A percentile compares a stretch with the other conserved stretches of the same genome.
phyloP scores from a whole-genome alignment of 2,113 vertebrate genomes.

The Tichodroma muraria region DNA sequence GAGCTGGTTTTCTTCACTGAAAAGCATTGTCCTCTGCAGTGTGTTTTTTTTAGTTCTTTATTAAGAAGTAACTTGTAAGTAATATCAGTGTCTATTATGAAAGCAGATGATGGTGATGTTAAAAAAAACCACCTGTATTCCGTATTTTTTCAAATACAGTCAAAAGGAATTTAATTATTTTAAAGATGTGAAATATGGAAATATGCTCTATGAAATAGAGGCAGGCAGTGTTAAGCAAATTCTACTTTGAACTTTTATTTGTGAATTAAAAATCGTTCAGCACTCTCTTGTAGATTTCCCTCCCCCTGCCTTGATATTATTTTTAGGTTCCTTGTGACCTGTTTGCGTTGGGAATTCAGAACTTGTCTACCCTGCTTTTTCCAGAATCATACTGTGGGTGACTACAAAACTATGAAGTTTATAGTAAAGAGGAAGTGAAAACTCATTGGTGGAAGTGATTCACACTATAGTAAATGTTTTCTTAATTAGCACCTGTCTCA shows the following conservation, averaged over 20 bases:
- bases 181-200: background rate
- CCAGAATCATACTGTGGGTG: background rate
- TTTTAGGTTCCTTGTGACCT: conserved; percentile 37
- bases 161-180: background rate
- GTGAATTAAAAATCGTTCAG: background rate
- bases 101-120: background rate
- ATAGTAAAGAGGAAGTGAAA: conserved; percentile 9
- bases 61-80: background rate
- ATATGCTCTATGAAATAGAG: too few species aligned
- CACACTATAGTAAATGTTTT: background rate
- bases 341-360: conserved; percentile 30
- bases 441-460: conserved; percentile 8
- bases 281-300: background rate
- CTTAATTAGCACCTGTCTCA: conserved; percentile 5
- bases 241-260: background rate
- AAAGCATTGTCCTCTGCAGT: background rate
- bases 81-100: background rate
- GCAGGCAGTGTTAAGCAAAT: background rate
- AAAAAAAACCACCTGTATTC: background rate
- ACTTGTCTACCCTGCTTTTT: conserved; percentile 32
- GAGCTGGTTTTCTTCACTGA: background rate
- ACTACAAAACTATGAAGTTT: background rate
- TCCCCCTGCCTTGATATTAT: background rate
- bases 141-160: background rate
- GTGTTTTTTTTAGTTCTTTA: background rate